Conservation (phyloP, 2,113 vertebrate species). For the Etheostoma spectabile region DNA sequence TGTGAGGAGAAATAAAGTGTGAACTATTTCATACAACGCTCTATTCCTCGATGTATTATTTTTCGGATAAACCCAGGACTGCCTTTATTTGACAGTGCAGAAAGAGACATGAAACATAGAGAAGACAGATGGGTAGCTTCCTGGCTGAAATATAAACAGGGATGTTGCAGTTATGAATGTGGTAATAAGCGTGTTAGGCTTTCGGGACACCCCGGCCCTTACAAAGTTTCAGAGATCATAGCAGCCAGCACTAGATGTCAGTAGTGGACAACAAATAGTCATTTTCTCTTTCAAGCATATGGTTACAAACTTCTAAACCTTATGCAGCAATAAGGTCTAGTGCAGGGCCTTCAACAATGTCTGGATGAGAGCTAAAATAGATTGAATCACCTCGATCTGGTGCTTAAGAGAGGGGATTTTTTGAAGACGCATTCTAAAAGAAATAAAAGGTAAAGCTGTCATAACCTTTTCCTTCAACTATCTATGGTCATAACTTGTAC, state of each 20-base stretch:
- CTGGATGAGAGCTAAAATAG: neutral
- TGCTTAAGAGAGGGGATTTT: no score
- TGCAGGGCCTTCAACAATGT: neutral
- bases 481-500: no score
- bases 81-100: neutral
- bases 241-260: conserved; percentile 55
- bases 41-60: neutral
- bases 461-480: no score
- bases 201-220: no score
- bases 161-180: neutral
- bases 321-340: neutral
- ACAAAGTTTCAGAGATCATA: neutral
- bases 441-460: no score
- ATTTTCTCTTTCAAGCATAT: neutral
- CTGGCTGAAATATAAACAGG: neutral
- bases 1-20: conserved; percentile 61
- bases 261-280: conserved; percentile 7
- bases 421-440: no score
- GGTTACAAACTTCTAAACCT: neutral
- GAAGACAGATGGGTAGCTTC: neutral
- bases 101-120: neutral
- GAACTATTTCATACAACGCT: conserved; percentile 22
- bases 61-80: neutral
- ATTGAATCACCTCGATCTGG: no score
- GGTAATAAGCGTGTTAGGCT: neutral